Base-by-base conservation (phyloP, 1,140 invertebrate genomes). In the Chlorops oryzae region DNA sequence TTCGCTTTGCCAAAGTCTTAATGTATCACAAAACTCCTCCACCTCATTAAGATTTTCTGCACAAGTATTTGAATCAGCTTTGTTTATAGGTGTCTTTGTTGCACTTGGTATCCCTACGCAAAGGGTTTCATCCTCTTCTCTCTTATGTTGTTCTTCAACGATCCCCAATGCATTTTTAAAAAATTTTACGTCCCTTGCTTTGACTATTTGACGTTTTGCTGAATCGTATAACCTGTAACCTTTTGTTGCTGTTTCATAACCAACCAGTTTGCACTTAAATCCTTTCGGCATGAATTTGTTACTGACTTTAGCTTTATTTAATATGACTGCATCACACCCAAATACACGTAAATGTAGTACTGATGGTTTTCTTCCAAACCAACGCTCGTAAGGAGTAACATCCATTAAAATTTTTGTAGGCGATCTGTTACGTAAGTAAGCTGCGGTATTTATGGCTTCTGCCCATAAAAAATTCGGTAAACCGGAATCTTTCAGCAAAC, bases 381-480 rank as follows among this genome's bases (percentile, higher is more conserved):
- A 51, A 13, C 22, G 25, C 25, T 55, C 49, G 15, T 39, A 50
- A 17, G 73, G 70, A 7, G 60, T 62, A 40, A 39, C 18, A 45
- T 50, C 24, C 2, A 37, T 34, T 3, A 55, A 6, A 3, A 28
- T 18, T 17, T 41, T 48, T 15, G 38, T 45, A 37, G 42, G 44
- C 27, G 48, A 48, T 35, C 55, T 20, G 48, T 62, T 53, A 21
- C 37, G 22, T 12, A 56, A 18, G 22, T 46, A 50, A 6, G 28
- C 43, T 22, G 55, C 55, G 17, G 66, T 74, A 40, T 64, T 61
- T 2, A 74, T 54, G 5, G 75, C 73, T 62, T 80, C 75, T 3
- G 66, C 70, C 77, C 76, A 79, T 38, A 74, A 62, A 15, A 45
- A 28, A 34, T 68, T 57, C 23, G 65, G 59, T 22, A 78, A 37